Evolutionary conservation across 2,888 invertebrate genomes (phyloP).

Genomic region (Lepidochrysops patricia): DNA sequence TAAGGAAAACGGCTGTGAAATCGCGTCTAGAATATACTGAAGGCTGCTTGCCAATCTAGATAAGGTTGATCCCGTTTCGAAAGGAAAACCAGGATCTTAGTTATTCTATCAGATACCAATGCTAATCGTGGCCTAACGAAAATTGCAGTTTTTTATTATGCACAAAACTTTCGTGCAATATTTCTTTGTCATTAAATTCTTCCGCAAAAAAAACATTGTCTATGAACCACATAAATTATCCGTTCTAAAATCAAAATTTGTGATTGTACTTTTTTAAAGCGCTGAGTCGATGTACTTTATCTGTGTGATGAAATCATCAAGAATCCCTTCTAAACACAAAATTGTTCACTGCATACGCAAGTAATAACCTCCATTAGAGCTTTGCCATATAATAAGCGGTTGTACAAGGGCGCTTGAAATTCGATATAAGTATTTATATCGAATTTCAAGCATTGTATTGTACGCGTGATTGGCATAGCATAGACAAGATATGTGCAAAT

Average conservation of each 20-base stretch:
- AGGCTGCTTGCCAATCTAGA: slow-evolving; percentile 8
- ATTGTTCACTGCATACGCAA: neutral
- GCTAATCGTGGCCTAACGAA: too few species aligned
- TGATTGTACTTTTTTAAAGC: too few species aligned
- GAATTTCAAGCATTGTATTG: slow-evolving; percentile 19
- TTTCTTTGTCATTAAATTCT: too few species aligned
- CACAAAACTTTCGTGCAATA: too few species aligned
- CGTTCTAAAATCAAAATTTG: neutral
- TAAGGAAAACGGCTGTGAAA: neutral
- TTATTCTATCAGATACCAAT: too few species aligned
- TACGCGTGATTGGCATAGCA: slow-evolving; percentile 29
- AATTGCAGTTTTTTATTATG: too few species aligned
- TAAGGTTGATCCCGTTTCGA: slow-evolving; percentile 8
- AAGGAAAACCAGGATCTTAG: slow-evolving; percentile 12
- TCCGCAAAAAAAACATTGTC: too few species aligned
- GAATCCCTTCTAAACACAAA: neutral
- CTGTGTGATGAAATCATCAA: too few species aligned
- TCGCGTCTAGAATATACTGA: slow-evolving; percentile 4
- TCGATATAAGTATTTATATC: slow-evolving; percentile 9
- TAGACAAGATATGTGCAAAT: slow-evolving; percentile 26
- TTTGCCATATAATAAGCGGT: neutral
- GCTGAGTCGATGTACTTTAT: too few species aligned
- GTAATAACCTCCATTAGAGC: neutral
- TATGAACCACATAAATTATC: neutral
- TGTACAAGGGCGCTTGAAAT: slow-evolving; percentile 10